phyloP scores from a whole-genome alignment of 2,797 vertebrate genomes.

The Pipistrellus pipistrellus region DNA sequence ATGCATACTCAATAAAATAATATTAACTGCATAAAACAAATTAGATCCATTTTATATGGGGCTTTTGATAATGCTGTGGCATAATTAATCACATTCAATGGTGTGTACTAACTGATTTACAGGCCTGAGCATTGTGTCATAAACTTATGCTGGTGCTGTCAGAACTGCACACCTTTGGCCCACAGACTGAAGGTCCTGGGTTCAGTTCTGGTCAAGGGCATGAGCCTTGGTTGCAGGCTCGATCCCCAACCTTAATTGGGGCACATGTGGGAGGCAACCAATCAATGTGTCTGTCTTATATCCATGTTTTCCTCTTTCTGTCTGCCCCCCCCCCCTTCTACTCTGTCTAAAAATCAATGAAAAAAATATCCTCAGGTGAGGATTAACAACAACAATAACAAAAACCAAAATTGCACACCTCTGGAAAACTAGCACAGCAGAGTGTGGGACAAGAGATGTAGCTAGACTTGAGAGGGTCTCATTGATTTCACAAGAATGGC shows the following conservation, averaged over 20 bases:
- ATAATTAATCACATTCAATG: constrained; percentile 56
- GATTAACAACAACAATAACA: no score
- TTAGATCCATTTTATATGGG: constrained; percentile 55
- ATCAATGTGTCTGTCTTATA: no score
- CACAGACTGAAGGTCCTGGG: no score
- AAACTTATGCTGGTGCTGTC: background rate
- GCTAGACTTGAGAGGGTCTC: background rate
- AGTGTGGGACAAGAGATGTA: background rate
- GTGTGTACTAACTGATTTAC: constrained; percentile 41
- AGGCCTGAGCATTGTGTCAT: background rate
- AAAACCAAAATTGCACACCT: no score
- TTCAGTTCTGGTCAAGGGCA: no score
- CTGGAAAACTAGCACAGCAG: background rate
- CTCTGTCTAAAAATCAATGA: no score
- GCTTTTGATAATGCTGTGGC: constrained; percentile 33
- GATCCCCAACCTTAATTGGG: no score
- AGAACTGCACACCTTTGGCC: background rate
- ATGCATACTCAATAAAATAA: constrained; percentile 77
- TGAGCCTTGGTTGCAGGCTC: no score
- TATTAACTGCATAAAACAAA: constrained; percentile 76
- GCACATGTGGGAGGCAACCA: no score
- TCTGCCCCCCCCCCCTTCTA: no score
- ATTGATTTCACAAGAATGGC: background rate
- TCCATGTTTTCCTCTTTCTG: no score
- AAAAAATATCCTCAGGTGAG: no score